Evolutionary conservation across 64 coral and sea anemone genomes (phyloP).

Genomic region (Actinia tenebrosa): DNA sequence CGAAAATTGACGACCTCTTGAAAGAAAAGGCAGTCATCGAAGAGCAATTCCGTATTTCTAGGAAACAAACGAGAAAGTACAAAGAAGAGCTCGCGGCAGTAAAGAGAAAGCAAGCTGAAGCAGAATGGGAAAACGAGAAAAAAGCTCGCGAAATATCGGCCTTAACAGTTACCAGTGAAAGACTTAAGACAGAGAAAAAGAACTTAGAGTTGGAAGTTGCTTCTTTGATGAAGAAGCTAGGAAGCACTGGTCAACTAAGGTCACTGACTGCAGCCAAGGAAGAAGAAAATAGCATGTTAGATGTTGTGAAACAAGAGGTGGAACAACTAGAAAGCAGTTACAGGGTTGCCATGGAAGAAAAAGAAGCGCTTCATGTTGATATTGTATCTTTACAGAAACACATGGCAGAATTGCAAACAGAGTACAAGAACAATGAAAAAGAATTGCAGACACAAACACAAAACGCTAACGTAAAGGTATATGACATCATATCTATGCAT

Average conservation of each 20-base stretch:
- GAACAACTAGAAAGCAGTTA: constrained; percentile 74
- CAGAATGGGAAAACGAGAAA: constrained; percentile 73
- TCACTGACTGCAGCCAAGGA: neutral
- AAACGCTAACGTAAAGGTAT: constrained; percentile 48
- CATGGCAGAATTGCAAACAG: constrained; percentile 56
- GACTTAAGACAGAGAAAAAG: constrained; percentile 66
- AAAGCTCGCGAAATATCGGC: constrained; percentile 57
- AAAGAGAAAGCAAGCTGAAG: constrained; percentile 70
- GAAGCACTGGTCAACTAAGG: neutral
- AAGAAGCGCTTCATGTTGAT: constrained; percentile 73
- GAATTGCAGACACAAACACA: constrained; percentile 66
- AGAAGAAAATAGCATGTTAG: constrained; percentile 43
- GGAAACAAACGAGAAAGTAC: constrained; percentile 61
- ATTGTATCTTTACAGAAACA: constrained; percentile 51
- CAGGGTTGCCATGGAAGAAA: constrained; percentile 67
- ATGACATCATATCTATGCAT: neutral
- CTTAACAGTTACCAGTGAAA: constrained; percentile 61
- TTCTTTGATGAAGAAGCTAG: constrained; percentile 34
- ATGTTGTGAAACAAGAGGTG: constrained; percentile 58
- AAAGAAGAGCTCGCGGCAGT: constrained; percentile 48
- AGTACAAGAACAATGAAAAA: constrained; percentile 54
- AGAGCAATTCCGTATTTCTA: constrained; percentile 66
- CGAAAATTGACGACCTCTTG: constrained; percentile 77
- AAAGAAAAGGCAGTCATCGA: constrained; percentile 63
- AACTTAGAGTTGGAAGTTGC: constrained; percentile 61